A percentile compares a stretch with the other conserved stretches of the same genome.
These are phyloP conservation scores for Pipistrellus kuhlii DNA, from an alignment of 2,797 vertebrate genomes.

Conservation along the genomic window DNA sequence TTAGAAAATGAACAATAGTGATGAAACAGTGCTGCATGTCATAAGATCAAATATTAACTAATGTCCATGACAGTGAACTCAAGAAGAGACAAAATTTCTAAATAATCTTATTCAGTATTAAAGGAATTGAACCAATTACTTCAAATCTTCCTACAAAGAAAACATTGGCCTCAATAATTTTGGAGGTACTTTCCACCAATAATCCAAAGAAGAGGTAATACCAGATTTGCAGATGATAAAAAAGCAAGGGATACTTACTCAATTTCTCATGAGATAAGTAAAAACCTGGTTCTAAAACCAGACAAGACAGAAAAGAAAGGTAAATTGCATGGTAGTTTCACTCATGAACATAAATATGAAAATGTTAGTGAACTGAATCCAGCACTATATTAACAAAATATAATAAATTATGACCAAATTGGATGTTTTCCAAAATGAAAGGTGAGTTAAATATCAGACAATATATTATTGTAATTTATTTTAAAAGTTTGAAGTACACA, in stretches of 20 bases:
- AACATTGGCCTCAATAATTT: neutral
- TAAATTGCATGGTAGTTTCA: neutral
- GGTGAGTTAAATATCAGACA: neutral
- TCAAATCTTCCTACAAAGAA: slow-evolving; percentile 26
- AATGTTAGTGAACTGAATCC: neutral
- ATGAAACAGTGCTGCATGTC: neutral
- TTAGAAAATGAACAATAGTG: slow-evolving; percentile 27
- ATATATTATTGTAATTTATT: neutral
- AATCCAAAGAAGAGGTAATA: neutral
- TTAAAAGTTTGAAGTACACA: neutral
- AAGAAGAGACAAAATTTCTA: neutral
- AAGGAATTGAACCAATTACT: neutral
- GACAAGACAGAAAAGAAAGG: neutral
- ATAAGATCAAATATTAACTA: slow-evolving; percentile 18
- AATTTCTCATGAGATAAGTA: neutral
- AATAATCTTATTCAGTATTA: neutral
- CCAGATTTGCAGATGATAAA: neutral
- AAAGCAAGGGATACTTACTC: neutral
- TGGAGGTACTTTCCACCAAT: neutral
- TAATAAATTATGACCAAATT: neutral
- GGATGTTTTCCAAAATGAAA: slow-evolving; percentile 24
- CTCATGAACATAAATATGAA: neutral
- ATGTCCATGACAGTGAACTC: neutral
- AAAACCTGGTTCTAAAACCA: neutral
- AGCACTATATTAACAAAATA: neutral